Evolutionary conservation across 92 coral and sea anemone genomes (phyloP).

Genomic region (Phenganax subtilis): DNA sequence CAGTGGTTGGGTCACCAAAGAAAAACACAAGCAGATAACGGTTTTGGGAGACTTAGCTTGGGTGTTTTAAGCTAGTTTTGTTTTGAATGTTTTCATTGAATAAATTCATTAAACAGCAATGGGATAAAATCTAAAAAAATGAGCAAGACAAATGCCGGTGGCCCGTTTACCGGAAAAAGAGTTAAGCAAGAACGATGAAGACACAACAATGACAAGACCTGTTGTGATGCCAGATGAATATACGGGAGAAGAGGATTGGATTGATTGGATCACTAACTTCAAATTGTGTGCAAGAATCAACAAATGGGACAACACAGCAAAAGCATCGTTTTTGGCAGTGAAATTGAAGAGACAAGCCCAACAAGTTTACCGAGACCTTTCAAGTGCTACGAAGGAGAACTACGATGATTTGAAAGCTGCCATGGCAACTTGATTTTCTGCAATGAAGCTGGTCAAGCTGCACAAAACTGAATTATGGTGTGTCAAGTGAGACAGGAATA

Average conservation of each 20-base stretch:
- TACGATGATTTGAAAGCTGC: background rate
- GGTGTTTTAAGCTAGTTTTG: no score
- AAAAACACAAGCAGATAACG: no score
- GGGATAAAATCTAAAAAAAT: no score
- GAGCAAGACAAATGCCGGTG: no score
- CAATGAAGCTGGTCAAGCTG: background rate
- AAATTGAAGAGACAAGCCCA: background rate
- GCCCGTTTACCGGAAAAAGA: no score
- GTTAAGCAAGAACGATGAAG: no score
- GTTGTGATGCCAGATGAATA: conserved; percentile 3
- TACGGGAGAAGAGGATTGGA: conserved; percentile 10
- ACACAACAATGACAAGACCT: background rate
- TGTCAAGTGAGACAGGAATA: background rate
- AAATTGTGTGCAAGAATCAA: conserved; percentile 8
- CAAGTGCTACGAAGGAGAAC: background rate
- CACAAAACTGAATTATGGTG: background rate
- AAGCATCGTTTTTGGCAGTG: conserved; percentile 4
- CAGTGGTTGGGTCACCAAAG: no score
- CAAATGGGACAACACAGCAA: background rate
- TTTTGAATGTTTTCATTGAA: no score
- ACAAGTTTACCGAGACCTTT: conserved; percentile 12
- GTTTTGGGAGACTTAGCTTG: no score
- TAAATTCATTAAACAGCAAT: no score
- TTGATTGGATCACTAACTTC: background rate
- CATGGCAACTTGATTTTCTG: background rate